Evolutionary conservation across 2,113 vertebrate species (phyloP).

Genomic region (Alethe diademata): DNA sequence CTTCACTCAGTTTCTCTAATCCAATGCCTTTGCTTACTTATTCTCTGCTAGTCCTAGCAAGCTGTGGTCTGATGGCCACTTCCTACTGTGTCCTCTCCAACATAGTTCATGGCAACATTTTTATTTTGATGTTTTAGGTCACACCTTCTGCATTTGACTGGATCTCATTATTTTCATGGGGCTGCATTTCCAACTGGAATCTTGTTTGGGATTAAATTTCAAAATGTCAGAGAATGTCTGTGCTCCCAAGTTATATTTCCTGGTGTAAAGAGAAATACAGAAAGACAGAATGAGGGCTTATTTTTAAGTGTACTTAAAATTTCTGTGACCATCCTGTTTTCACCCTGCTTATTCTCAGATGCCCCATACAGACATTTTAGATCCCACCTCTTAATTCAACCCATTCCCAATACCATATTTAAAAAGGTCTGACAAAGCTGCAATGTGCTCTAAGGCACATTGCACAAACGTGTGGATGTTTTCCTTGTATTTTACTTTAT

Average conservation of each 20-base stretch:
- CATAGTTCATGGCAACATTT: background rate
- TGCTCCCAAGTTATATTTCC: background rate
- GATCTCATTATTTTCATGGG: background rate
- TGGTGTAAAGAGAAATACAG: background rate
- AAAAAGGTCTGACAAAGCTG: background rate
- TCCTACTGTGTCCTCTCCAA: background rate
- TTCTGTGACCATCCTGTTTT: background rate
- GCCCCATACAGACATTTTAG: background rate
- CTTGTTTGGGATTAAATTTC: background rate
- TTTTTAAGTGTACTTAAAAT: background rate
- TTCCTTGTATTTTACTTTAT: background rate
- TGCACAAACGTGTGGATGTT: background rate
- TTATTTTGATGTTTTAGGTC: constrained; percentile 19
- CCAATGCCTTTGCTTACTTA: background rate
- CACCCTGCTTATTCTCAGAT: background rate
- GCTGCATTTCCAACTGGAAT: background rate
- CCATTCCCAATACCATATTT: background rate
- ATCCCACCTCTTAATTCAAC: background rate
- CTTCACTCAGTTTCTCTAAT: background rate
- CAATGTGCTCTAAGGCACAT: background rate
- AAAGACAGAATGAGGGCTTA: constrained; percentile 21
- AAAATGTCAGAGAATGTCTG: background rate
- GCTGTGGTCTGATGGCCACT: background rate
- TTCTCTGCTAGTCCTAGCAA: background rate
- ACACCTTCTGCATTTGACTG: background rate